Base-by-base conservation (phyloP, 2,797 vertebrate species). In the Delichon dasypus region DNA sequence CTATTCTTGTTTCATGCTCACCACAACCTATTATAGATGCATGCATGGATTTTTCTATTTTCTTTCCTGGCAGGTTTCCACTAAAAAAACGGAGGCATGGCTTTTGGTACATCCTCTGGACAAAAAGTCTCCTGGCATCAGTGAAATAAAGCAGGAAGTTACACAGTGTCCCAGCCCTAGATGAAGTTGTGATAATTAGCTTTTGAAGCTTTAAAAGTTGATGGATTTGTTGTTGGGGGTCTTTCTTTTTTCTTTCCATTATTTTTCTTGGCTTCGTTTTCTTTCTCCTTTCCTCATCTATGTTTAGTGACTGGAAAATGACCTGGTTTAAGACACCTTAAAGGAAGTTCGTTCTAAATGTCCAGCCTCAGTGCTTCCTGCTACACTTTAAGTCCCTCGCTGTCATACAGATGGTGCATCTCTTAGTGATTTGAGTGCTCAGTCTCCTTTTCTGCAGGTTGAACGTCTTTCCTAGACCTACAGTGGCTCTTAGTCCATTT, bases 61-160 rank as follows among this genome's bases (percentile, higher is more conserved):
- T 72, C 51, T 85, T 89, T 45, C 47, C 44, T 87, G 89, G 75
- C 44, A 58, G 27, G 23, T 82, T 87, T 87, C 60, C 71, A 75
- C 36, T 9, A 9, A 40, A 82, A 79, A 80, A 62, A 38, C 4
- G 3, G 25, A 91, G n/a, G 20, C 15, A 21, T 54, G 30, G 3
- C 21, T 97, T 87, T 85, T 99, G 94, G 97, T 99, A 79, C 97
- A 98, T 94, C 98, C 97, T 68, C 66, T 73, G 73, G 50, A 54
- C 57, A 78, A n/a, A 73, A 98, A 99, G 58, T 86, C 97, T 34
- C 75, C 97, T 99, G 98, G 95, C 11, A 34, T 95, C 95, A 8
- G 97, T 98, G 72, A 97, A 34, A 40, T 50, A 96, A 22, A 86
- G 29, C 15, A 80, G 98, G 5, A 45, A 23, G 1, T 91, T 92